A percentile compares a stretch with the other conserved stretches of the same genome.
phyloP scores from a whole-genome alignment of 2,888 invertebrate genomes.

The Lepeophtheirus nordmannii region DNA sequence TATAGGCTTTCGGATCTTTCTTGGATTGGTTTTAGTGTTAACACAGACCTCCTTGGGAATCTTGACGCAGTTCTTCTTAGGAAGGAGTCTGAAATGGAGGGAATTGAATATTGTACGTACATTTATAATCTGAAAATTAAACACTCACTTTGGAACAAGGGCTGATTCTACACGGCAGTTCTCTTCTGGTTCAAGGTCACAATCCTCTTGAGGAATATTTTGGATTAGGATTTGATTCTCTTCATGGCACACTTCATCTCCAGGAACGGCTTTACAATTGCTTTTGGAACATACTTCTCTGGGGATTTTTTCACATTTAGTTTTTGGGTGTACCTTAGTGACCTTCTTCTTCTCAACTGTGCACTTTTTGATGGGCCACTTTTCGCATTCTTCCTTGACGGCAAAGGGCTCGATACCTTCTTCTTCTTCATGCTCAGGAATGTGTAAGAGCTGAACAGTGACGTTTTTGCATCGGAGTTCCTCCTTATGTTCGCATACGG shows the following conservation, averaged over 20 bases:
- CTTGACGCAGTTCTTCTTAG: slow-evolving; percentile 13
- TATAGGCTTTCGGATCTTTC: neutral
- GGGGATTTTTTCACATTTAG: neutral
- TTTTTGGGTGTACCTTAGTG: neutral
- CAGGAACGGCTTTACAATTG: neutral
- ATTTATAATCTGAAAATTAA: too few relatives aligned
- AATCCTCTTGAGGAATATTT: slow-evolving; percentile 5
- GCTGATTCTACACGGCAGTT: neutral
- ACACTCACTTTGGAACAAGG: neutral
- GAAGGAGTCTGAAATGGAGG: too few relatives aligned
- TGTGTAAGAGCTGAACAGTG: neutral
- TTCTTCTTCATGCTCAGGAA: neutral
- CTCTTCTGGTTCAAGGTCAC: slow-evolving; percentile 1
- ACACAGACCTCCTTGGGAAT: slow-evolving; percentile 16
- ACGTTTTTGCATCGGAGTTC: neutral
- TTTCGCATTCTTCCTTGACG: neutral
- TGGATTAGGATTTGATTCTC: neutral
- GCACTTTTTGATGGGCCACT: neutral
- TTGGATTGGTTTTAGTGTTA: neutral
- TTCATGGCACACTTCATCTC: neutral
- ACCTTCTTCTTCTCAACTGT: neutral
- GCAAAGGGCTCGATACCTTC: neutral
- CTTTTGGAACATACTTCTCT: neutral
- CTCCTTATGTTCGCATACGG: neutral
- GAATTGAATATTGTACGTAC: too few relatives aligned